Base-by-base conservation (phyloP, 35 echinoderm and acorn worm species). In the Diadema setosum region DNA sequence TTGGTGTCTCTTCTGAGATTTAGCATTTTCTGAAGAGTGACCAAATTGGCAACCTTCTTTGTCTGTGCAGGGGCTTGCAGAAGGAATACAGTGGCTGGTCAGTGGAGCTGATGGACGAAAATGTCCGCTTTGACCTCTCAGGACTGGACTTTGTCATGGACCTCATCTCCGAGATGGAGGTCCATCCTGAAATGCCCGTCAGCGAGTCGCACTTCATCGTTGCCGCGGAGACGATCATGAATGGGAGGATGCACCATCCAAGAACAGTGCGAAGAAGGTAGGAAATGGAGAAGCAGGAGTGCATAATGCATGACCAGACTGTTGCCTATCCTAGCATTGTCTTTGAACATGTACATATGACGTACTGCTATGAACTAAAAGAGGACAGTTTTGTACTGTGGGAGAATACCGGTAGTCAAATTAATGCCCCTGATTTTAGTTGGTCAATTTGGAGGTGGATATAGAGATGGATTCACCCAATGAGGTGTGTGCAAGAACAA, bases 81-180 rank as follows among this genome's bases (percentile, higher is more conserved):
- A 88, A 93, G 41, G 83, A 42, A 23, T 86, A 45, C 40, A 40
- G 85, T 31, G 93, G 93, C 18, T 95, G 93, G 93, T 91, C 88
- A 3, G 83, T 95, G 0, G 63, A 87, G 43, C 46, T 99, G 81
- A 55, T 92, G 64, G 92, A 99, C 45, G 93, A 87, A 11, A 90
- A 91, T 6, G 42, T 70, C 17, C 85, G 92, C 27, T 99, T 86
- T 65, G 96, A 99, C 33, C 93, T 99, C 6, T 87, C 96, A 3
- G 96, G 96, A 4, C 88, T 65, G 65, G 96, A 99, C 70, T 99
- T 91, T 26, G 86, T 95, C 63, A 70, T 99, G 74, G 96, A 99
- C 81, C 86, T 99, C 32, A 87, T 99, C 65, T 81, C 85, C 41
- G 96, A 99, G 81, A 81, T 94, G 52, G 93, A 99, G 49, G 20